Base-by-base conservation (phyloP, 2,797 vertebrate species). In the Cynodonichthys magdalenae region DNA sequence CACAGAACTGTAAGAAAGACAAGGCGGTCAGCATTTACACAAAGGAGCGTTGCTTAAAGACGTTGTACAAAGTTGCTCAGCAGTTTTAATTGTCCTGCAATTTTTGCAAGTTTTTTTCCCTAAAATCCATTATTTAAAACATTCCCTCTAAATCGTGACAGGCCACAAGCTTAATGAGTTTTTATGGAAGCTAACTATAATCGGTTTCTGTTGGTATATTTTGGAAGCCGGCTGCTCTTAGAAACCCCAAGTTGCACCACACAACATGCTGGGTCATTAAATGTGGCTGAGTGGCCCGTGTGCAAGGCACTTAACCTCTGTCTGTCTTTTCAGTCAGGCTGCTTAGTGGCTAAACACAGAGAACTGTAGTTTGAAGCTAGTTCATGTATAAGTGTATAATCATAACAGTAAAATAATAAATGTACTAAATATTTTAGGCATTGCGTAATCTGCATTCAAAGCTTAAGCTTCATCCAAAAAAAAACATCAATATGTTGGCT, bases 301-400 rank as follows among this genome's bases (percentile, higher is more conserved):
- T 87, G 80, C 82, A 85, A 71, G 74, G 65, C 71, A 69, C 71
- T 83, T 74, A 74, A 74, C 63, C 74, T 73, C 53, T 62, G 57
- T 59, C 44, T 62, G 57, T 59, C 44, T 46, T 62, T 61, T 45
- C 47, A 73, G 11, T 50, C 19, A 20, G 56, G 49, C 63, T 67
- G 54, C 63, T 80, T 45, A 1, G 19, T 60, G 65, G 61, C 77
- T 52, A 58, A 27, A 46, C 15, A 17, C 5, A 36, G 59, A 66
- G 42, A 46, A 53, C 64, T 56, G 69, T 19, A 47, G 62, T 62
- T 63, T 45, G 36, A 53, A 8, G 66, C 53, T 69, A 64, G 47
- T 20, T 60, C 57, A 67, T 11, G 31, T 53, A 44, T 31, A 48
- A 18, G 6, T 48, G 60, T 66, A 46, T 18, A 45, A 65, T 50